Conservation (phyloP, 1,140 invertebrate species). For the Pseudomyrmex gracilis region DNA sequence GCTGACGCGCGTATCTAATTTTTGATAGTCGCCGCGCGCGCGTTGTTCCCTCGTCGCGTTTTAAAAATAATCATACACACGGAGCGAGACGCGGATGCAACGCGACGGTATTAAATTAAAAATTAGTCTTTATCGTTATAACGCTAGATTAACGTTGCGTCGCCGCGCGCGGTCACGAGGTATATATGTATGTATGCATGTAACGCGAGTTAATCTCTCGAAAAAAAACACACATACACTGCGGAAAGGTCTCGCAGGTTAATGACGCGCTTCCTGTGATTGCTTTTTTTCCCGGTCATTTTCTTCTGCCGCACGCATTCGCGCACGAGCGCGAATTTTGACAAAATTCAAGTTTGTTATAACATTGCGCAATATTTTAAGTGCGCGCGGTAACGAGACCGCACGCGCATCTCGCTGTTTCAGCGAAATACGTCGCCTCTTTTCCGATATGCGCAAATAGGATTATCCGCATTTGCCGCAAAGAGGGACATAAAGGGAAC, state of each 20-base stretch:
- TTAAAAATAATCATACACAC: conserved; percentile 31
- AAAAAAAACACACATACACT: no score
- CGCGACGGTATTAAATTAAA: conserved; percentile 42
- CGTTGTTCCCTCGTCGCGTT: background rate
- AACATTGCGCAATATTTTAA: conserved; percentile 36
- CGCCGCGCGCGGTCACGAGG: no score
- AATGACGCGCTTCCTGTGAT: background rate
- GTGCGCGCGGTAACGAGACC: background rate
- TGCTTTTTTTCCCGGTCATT: conserved; percentile 6
- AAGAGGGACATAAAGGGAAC: conserved; percentile 3
- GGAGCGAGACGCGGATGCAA: background rate
- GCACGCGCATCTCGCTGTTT: background rate
- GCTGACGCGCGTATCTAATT: no score
- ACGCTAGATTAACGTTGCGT: conserved; percentile 38
- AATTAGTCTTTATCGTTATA: conserved; percentile 48
- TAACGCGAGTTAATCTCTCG: no score
- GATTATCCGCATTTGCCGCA: conserved; percentile 21
- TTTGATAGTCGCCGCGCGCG: background rate
- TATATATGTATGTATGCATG: conserved; percentile 1
- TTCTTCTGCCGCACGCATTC: background rate
- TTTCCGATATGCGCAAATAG: background rate
- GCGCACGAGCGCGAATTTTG: background rate
- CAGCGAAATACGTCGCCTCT: background rate
- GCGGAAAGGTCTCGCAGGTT: background rate
- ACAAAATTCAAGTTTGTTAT: conserved; percentile 23